Conservation (phyloP, 2,797 vertebrate genomes). For the Amblyraja radiata region DNA sequence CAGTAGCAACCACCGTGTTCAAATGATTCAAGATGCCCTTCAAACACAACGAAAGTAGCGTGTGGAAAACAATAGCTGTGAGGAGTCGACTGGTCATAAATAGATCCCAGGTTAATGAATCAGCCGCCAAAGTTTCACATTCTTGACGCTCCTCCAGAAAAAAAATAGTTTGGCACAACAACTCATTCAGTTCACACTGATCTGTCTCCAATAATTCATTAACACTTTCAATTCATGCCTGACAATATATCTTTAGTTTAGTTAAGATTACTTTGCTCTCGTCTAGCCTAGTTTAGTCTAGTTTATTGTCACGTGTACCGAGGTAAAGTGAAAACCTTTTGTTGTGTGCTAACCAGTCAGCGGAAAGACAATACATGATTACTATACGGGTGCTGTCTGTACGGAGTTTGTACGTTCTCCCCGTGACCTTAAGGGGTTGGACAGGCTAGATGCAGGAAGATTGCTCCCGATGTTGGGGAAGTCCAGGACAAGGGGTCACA, state of each 20-base stretch:
- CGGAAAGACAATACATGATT: too few relatives aligned
- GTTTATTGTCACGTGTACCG: too few relatives aligned
- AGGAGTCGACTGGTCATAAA: neutral
- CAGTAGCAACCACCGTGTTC: neutral
- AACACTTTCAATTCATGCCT: neutral
- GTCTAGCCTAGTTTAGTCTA: too few relatives aligned
- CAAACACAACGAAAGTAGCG: neutral
- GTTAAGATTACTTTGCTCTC: too few relatives aligned
- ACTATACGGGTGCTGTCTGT: too few relatives aligned
- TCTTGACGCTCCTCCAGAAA: neutral
- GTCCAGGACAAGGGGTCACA: too few relatives aligned
- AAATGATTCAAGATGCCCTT: neutral
- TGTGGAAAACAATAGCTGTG: neutral
- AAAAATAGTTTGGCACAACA: neutral
- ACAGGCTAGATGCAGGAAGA: too few relatives aligned
- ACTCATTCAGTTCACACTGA: neutral
- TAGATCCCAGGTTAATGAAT: neutral
- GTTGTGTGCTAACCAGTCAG: too few relatives aligned
- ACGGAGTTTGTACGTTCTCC: too few relatives aligned
- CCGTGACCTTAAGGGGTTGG: too few relatives aligned
- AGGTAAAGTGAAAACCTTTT: too few relatives aligned
- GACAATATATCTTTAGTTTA: neutral
- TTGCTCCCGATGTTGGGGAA: too few relatives aligned
- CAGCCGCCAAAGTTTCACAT: neutral
- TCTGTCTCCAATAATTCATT: neutral